Base-by-base conservation (phyloP, 2,797 vertebrate genomes). In the Squalus acanthias region DNA sequence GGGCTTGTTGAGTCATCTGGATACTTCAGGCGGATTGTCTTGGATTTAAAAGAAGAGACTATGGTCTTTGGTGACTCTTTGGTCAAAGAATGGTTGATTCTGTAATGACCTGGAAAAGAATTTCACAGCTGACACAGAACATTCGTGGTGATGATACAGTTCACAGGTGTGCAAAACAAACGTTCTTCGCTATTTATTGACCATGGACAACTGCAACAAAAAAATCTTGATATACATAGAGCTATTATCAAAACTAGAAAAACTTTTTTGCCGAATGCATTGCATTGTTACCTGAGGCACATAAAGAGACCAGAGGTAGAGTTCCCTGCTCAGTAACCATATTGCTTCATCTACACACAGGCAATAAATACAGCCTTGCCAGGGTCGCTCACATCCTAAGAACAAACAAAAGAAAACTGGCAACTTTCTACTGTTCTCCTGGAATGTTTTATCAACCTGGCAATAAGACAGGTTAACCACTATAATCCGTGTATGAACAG, bases 21-120 rank as follows among this genome's bases (percentile, higher is more conserved):
- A 22, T 96, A 72, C 91, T 97, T 97, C 85, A 97, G 97, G 39
- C 96, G 96, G 92, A 96, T 96, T 0, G 98, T 97, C 96, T 97
- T 98, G 39, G 98, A 98, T 96, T 97, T 98, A 97, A 98, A 99
- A 96, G 97, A 97, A 96, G 98, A 98, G 95, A 97, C 96, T 8
- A 97, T 63, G 0, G 96, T 96, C 95, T 96, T 98, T 39, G 98
- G 97, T 3, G 97, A 96, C 17, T 96, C 97, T 96, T 97, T 97
- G 96, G 97, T 97, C 63, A 98, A 85, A 53, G 97, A 97, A 72
- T 98, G 96, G 0, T 97, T 98, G 96, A 98, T 96, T 33, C 95
- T 95, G 96, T 98, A 98, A 95, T 98, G 97, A 96, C 98, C 98
- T 98, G 96, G 5, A 70, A 96, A 39, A 96, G 96, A 96, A 88